phyloP scores from a whole-genome alignment of 1,140 invertebrate species.

The Branchinecta lynchi region DNA sequence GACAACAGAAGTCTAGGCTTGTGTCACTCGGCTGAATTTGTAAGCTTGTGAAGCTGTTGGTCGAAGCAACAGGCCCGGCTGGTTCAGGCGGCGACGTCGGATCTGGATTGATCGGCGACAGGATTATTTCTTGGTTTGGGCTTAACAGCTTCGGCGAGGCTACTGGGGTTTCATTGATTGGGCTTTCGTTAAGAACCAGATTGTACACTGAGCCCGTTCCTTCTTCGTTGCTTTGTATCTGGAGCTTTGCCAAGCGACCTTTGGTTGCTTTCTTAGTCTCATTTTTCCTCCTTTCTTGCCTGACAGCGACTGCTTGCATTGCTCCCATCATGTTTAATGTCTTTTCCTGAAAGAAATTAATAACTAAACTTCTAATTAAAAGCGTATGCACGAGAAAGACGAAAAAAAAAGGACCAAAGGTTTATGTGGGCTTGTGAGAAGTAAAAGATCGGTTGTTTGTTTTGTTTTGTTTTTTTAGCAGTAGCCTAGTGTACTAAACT shows the following conservation, averaged over 20 bases:
- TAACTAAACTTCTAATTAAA: no score
- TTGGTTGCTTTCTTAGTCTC: slow-evolving; percentile 43
- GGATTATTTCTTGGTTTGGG: slow-evolving; percentile 12
- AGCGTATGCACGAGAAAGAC: background rate
- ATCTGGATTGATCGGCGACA: slow-evolving; percentile 17
- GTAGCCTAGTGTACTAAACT: no score
- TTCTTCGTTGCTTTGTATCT: slow-evolving; percentile 1
- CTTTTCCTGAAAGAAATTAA: slow-evolving; percentile 12
- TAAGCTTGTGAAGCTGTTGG: background rate
- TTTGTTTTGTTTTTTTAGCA: no score
- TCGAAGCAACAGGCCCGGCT: slow-evolving; percentile 5
- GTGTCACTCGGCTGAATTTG: background rate
- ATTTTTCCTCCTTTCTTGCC: slow-evolving; percentile 55
- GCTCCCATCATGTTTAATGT: slow-evolving; percentile 56
- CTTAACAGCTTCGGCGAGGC: slow-evolving; percentile 20
- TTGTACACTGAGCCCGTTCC: slow-evolving; percentile 15
- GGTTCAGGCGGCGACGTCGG: background rate
- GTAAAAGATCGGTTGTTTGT: background rate
- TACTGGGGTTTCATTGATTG: slow-evolving; percentile 49
- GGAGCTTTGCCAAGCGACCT: slow-evolving; percentile 19
- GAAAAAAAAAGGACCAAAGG: background rate
- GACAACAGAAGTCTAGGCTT: slow-evolving; percentile 24
- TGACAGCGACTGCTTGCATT: slow-evolving; percentile 67
- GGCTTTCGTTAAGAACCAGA: slow-evolving; percentile 33
- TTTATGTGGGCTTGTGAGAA: background rate